Evolutionary conservation across 2,113 vertebrate genomes (phyloP).

Genomic region (Hyaena hyaena): DNA sequence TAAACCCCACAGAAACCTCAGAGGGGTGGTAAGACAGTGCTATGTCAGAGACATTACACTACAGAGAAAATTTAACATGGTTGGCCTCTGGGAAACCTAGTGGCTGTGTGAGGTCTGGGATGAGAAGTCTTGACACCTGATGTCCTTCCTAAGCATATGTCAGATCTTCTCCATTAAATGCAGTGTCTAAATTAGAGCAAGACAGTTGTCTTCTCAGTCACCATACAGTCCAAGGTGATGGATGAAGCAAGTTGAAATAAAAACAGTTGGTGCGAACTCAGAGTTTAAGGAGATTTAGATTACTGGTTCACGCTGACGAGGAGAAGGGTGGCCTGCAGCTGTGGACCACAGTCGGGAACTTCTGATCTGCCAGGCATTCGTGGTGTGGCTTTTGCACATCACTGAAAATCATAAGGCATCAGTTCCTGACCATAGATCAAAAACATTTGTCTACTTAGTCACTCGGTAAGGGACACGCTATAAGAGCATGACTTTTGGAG

Average conservation of each 20-base stretch:
- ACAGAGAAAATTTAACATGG: not conserved
- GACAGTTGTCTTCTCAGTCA: not conserved
- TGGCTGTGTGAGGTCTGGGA: not conserved
- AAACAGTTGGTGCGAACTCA: not conserved
- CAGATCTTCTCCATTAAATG: not conserved
- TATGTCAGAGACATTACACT: not conserved
- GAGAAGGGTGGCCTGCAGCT: not conserved
- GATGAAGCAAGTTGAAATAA: not conserved
- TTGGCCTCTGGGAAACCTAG: not conserved
- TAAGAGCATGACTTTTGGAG: not conserved
- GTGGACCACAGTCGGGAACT: not conserved
- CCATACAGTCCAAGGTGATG: not conserved
- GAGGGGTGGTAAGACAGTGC: not conserved
- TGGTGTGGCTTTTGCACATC: not conserved
- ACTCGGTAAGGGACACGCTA: not conserved
- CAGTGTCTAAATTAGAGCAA: not conserved
- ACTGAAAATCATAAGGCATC: not conserved
- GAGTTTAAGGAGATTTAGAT: not conserved
- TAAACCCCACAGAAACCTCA: not conserved
- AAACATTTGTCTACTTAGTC: not conserved
- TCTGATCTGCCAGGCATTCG: not conserved
- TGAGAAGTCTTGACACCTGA: not conserved
- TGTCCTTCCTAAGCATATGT: not conserved
- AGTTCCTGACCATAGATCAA: not conserved
- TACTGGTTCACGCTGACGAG: not conserved